Evolutionary conservation across 2,888 invertebrate species (phyloP), one percentile per base, ranked within the genome.

Genomic region (Nomada lathburiana): DNA sequence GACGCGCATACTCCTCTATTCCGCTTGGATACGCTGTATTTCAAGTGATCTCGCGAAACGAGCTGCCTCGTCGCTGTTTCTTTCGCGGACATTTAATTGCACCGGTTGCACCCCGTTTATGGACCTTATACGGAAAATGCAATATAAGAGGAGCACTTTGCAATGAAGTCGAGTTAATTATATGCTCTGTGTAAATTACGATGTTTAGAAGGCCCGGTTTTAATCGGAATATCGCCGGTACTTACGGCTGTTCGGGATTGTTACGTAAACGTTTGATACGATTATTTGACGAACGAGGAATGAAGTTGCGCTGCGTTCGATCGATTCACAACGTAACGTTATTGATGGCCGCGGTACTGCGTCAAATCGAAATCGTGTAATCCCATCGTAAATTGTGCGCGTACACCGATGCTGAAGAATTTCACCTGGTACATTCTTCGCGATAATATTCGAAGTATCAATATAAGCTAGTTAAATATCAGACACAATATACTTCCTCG

Each of bases 291-390:
- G 71, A 70, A 70, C 9, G 42, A 36, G 62, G 52, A 50, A 36
- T 23, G 62, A 36, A 69, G 69, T 69, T 68, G 55, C 23, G 23
- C 18, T 29, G 60, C 60, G 36, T 36, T 50, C 50, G 23, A 71
- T 71, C 71, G 71, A 62, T 62, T 71, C 52, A 16, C 36, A 23
- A 20, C 69, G 69, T 59, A 59, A 69, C 70, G 60, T 70, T 60
- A 70, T 70, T 59, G 70, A 70, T 70, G 47, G 26, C 60, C 57
- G 57, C 4, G 59, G 29, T 69, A 47, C 59, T 10, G 70, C 59
- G 47, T 70, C 70, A 60, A 60, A 70, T 70, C 47, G 59, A 60
- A 60, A 70, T 60, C 70, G 26, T 36, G 60, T 70, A 60, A 70
- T 70, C 70, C 70, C 70, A 70, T 70, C 70, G 60, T 60, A n/a